These are phyloP conservation scores for Paramuricea clavata DNA, from an alignment of 92 coral and sea anemone genomes.

Conservation along the genomic window DNA sequence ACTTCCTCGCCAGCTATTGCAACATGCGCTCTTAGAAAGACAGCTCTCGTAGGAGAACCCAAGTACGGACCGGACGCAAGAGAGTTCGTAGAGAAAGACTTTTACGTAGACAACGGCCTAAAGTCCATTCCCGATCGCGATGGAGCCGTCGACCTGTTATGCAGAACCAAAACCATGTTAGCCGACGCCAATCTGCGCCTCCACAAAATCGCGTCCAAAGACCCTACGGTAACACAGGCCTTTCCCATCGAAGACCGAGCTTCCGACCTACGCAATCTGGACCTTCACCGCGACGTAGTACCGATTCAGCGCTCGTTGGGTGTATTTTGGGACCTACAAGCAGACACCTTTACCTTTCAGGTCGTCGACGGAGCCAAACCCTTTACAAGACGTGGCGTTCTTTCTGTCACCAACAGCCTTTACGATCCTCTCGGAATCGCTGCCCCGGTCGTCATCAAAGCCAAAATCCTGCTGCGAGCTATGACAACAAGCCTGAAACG, in stretches of 20 bases:
- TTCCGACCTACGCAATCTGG: neutral
- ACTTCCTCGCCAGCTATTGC: constrained; percentile 7
- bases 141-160: too few relatives aligned
- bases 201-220: neutral
- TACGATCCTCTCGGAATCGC: constrained; percentile 60
- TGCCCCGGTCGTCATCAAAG: constrained; percentile 46
- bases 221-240: neutral
- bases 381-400: constrained; percentile 45
- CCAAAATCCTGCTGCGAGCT: constrained; percentile 21
- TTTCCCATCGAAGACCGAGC: constrained; percentile 1
- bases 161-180: neutral
- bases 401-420: constrained; percentile 29
- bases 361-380: neutral
- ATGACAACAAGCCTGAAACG: constrained; percentile 15
- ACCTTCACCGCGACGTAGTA: neutral
- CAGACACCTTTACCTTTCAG: constrained; percentile 42
- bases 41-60: neutral
- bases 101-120: constrained; percentile 22
- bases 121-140: constrained; percentile 7
- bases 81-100: constrained; percentile 23
- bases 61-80: constrained; percentile 2
- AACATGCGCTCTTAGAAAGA: neutral
- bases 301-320: constrained; percentile 43
- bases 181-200: neutral
- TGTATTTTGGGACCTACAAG: constrained; percentile 44